phyloP scores from a whole-genome alignment of 2,797 vertebrate genomes.

The Natrix natrix region DNA sequence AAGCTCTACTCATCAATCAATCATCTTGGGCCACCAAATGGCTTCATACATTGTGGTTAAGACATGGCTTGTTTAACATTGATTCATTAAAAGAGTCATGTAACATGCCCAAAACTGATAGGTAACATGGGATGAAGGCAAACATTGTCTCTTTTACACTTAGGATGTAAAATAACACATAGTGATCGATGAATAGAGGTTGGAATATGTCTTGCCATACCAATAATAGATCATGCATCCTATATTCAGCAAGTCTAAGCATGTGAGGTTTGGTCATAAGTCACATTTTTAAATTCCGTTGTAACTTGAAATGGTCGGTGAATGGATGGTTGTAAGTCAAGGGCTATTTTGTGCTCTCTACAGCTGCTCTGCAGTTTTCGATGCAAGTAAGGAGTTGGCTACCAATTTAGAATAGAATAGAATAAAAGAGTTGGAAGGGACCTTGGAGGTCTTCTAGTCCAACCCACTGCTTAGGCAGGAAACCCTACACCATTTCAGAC shows the following conservation, averaged over 20 bases:
- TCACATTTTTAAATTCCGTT: not conserved
- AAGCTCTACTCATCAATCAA: not conserved
- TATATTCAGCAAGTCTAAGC: not conserved
- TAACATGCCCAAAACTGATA: not conserved
- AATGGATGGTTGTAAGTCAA: not conserved
- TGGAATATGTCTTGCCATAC: not conserved
- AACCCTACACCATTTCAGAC: too few species aligned
- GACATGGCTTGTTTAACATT: not conserved
- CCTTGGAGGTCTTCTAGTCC: too few species aligned
- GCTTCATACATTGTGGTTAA: not conserved
- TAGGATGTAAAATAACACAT: not conserved
- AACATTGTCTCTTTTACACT: not conserved
- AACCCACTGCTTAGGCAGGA: too few species aligned
- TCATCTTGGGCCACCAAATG: not conserved
- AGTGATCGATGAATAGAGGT: not conserved
- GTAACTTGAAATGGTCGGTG: not conserved
- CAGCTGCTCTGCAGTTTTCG: not conserved
- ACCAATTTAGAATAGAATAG: too few species aligned
- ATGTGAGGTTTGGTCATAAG: not conserved
- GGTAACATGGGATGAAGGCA: not conserved
- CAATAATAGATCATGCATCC: not conserved
- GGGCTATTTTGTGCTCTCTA: not conserved
- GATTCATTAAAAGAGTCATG: not conserved
- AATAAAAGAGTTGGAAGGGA: too few species aligned
- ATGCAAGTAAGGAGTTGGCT: not conserved